Base-by-base conservation (phyloP, 2,797 vertebrate species). In the Xenops minutus region DNA sequence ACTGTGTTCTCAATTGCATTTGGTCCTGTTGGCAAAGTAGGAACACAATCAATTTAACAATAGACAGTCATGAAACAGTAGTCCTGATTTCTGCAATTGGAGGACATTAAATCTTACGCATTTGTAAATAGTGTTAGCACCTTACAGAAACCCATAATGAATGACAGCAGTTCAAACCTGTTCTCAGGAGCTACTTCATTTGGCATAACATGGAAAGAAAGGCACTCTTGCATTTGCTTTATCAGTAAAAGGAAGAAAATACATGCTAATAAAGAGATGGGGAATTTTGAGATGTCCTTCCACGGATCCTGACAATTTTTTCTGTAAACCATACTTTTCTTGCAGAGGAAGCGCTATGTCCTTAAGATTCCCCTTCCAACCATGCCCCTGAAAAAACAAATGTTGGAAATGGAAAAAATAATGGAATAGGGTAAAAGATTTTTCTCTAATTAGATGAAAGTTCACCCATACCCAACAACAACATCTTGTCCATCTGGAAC, bases 381-480 rank as follows among this genome's bases (percentile, higher is more conserved):
- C 24, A 8, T 1, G 1, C 8, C 15, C 2, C 5, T 3, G 3
- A 14, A 55, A 64, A 55, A 64, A 49, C 3, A 21, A 46, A 39
- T 6, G 5, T 4, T 29, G 7, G 32, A 77, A 76, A 64, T 39
- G 8, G 13, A 9, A 46, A 91, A 63, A 55, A 68, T 52, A 17
- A 1, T 74, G 7, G 39, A 67, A 51, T 62, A n/a, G 20, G 43
- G 49, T 7, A 72, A 44, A 61, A 58, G 23, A 24, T 56, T 74
- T 9, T 88, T 84, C 48, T 36, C 9, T 61, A 44, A 32, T 23
- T 77, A 48, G 66, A 88, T 64, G 36, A 51, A 75, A 71, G 24
- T 48, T 56, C 43, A 55, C 14, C 27, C 30, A 4, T 41, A 56
- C 34, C 26, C 7, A 46, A 20, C 6, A 46, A 20, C 6, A 79